phyloP scores from a whole-genome alignment of 2,113 vertebrate genomes.

The Athene noctua region DNA sequence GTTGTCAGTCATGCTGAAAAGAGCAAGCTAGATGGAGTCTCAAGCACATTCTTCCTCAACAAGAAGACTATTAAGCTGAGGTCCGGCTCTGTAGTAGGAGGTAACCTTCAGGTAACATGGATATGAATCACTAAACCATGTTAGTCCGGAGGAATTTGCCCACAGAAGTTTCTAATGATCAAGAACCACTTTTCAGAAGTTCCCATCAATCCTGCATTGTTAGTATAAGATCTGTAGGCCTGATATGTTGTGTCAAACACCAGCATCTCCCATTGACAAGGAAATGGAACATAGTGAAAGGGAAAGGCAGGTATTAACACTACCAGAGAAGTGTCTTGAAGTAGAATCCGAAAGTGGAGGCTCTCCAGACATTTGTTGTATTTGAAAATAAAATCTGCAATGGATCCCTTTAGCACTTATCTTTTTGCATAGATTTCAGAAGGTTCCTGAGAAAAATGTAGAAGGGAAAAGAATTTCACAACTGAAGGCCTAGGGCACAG shows the following conservation, averaged over 20 bases:
- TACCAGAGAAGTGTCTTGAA: not conserved
- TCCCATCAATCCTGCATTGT: not conserved
- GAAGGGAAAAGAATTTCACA: not conserved
- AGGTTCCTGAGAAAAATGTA: not conserved
- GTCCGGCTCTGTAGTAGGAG: not conserved
- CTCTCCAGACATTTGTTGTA: not conserved
- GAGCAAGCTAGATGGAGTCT: not conserved
- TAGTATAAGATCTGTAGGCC: not conserved
- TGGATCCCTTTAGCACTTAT: not conserved
- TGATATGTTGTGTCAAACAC: not conserved
- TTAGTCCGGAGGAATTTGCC: not conserved
- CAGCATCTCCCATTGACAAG: not conserved
- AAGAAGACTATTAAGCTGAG: not conserved
- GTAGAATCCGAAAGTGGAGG: not conserved
- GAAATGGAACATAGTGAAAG: not conserved
- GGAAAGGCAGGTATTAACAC: not conserved
- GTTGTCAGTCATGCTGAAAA: not conserved
- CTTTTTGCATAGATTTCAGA: not conserved
- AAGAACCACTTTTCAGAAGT: not conserved
- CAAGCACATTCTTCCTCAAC: not conserved
- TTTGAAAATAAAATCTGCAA: not conserved
- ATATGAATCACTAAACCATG: not conserved
- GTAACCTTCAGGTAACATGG: not conserved
- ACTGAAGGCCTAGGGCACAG: not conserved
- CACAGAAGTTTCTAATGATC: not conserved